Base-by-base conservation (phyloP, 2,113 vertebrate genomes). In the Harpagus bidentatus region DNA sequence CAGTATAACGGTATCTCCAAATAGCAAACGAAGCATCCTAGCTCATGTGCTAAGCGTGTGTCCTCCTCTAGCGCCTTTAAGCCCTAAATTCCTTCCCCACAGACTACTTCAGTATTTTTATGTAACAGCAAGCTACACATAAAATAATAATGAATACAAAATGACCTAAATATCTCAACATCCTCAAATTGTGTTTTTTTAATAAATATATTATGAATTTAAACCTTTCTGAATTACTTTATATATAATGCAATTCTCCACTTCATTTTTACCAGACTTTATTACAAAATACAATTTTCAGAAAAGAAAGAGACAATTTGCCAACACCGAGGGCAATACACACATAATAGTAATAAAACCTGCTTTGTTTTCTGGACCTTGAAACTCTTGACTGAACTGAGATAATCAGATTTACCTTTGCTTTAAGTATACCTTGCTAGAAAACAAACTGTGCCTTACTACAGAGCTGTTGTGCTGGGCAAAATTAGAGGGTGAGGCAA, bases 131-230 rank as follows among this genome's bases (percentile, higher is more conserved):
- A 85, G 48, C 28, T 77, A 70, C 45, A 43, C 4, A 61, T 83
- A 50, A 88, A 91, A 88, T 83, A 91, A 85, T 90, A 93, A 88
- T 72, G 29, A 53, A 96, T 66, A 42, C 56, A 81, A 48, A 93
- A 88, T 36, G 6, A 25, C 48, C 48, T 79, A 70, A 95, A 48
- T 63, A 96, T 76, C 47, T 70, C 55, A 85, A 80, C 70, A 43
- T 18, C 25, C 20, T 90, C 81, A 69, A 14, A 3, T 17, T 82
- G 34, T 43, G 29, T 17, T 65, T 42, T 38, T 82, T 80, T n/a
- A 82, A 79, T 70, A 87, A 86, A 87, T 73, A 74, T 50, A 67
- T 82, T 61, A 77, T 47, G 13, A 84, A 77, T 79, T 36, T 70
- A 80, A 95, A 69, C 13, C 2, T 50, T 82, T 77, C n/a, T n/a